Evolutionary conservation across 2,888 invertebrate species (phyloP).

Genomic region (Diarsia mendica): DNA sequence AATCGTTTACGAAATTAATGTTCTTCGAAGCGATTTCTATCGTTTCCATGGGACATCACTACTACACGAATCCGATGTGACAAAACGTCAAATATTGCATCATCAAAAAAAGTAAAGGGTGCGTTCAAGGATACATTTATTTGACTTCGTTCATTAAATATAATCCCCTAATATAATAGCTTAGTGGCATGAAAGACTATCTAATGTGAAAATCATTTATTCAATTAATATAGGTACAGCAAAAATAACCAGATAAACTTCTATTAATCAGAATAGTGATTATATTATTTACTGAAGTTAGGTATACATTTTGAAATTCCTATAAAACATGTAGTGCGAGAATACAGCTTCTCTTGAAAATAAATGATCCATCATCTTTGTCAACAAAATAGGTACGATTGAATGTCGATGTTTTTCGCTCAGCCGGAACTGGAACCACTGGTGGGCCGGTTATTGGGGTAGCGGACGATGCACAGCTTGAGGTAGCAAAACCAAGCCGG

Average conservation of each 20-base stretch:
- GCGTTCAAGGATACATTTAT: conserved; percentile 18
- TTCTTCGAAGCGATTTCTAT: neutral
- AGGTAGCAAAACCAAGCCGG: conserved; percentile 11
- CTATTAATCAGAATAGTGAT: too few species aligned
- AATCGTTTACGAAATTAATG: neutral
- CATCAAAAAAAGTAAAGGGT: conserved; percentile 11
- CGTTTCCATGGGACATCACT: conserved; percentile 13
- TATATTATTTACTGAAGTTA: neutral
- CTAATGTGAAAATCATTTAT: neutral
- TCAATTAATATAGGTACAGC: neutral
- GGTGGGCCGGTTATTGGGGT: neutral
- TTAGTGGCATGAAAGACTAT: neutral
- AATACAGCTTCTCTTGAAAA: neutral
- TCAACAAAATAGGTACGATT: neutral
- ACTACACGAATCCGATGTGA: conserved; percentile 5
- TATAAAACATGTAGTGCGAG: neutral
- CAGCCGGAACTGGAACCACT: neutral
- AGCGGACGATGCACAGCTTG: neutral
- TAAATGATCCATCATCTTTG: neutral
- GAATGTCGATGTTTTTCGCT: neutral
- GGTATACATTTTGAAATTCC: neutral
- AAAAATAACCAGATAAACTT: neutral
- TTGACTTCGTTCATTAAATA: neutral
- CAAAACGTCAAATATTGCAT: conserved; percentile 42
- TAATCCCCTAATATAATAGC: neutral